Conservation (phyloP, 1,140 invertebrate genomes). For the Bombus picipes region DNA sequence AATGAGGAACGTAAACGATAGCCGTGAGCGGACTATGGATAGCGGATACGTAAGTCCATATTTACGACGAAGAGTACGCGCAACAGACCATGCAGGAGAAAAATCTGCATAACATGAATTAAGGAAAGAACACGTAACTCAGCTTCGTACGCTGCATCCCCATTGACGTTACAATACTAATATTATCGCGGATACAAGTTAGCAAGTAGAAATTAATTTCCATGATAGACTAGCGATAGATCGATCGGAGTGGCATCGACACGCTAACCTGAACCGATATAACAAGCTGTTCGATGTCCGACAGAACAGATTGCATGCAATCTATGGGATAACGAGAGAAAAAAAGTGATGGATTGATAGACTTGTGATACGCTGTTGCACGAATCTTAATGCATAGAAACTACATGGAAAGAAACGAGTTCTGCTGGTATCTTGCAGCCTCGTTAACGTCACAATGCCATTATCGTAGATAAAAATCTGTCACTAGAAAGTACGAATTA, state of each 20-base stretch:
- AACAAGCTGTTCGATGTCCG: no score
- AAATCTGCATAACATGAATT: constrained; percentile 3
- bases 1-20: background rate
- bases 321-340: no score
- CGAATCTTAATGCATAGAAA: no score
- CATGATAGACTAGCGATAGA: background rate
- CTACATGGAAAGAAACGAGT: background rate
- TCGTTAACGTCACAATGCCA: constrained; percentile 11
- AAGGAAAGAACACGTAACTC: constrained; percentile 10
- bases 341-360: no score
- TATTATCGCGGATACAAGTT: constrained; percentile 30
- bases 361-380: no score
- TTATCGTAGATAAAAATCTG: constrained; percentile 43
- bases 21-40: background rate
- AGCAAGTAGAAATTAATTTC: constrained; percentile 26
- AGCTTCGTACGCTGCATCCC: no score
- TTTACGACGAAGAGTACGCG: background rate
- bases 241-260: no score
- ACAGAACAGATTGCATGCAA: no score
- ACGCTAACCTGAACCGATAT: no score
- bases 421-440: no score
- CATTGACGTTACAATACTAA: constrained; percentile 7
- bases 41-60: background rate
- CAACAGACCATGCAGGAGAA: background rate
- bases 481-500: constrained; percentile 26